These are phyloP conservation scores for Collichthys lucidus DNA, from an alignment of 2,113 vertebrate genomes.

Conservation along the genomic window DNA sequence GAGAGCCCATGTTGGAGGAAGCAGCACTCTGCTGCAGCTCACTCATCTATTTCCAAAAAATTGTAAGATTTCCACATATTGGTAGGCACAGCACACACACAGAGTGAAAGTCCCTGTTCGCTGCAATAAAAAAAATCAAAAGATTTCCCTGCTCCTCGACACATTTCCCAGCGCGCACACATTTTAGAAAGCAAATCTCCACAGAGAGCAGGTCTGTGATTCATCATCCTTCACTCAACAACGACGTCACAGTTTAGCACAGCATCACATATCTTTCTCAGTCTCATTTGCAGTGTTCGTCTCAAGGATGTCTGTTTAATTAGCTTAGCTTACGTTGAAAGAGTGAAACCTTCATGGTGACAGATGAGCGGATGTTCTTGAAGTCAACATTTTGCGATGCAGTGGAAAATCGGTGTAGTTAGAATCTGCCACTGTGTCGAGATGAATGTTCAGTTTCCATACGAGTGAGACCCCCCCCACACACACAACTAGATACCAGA, in stretches of 20 bases:
- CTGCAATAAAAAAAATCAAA: conserved; percentile 6
- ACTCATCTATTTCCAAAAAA: conserved; percentile 1
- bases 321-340: conserved; percentile 21
- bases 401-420: background rate
- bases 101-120: background rate
- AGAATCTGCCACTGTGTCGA: background rate
- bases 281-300: conserved; percentile 26
- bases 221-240: conserved; percentile 41
- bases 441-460: background rate
- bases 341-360: conserved; percentile 20
- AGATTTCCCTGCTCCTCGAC: background rate
- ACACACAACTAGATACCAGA: background rate
- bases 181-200: conserved; percentile 25
- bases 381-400: conserved; percentile 33
- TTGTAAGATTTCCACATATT: conserved; percentile 11
- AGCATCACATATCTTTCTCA: background rate
- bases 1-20: background rate
- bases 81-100: conserved; percentile 12
- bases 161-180: background rate
- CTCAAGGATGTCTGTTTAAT: conserved; percentile 61
- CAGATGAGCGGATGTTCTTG: conserved; percentile 48
- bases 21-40: background rate
- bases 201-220: conserved; percentile 39
- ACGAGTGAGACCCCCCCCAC: background rate
- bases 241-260: conserved; percentile 34